Evolutionary conservation across 1,140 invertebrate genomes (phyloP), one percentile per base, ranked within the genome.

Genomic region (Dermatophagoides farinae): DNA sequence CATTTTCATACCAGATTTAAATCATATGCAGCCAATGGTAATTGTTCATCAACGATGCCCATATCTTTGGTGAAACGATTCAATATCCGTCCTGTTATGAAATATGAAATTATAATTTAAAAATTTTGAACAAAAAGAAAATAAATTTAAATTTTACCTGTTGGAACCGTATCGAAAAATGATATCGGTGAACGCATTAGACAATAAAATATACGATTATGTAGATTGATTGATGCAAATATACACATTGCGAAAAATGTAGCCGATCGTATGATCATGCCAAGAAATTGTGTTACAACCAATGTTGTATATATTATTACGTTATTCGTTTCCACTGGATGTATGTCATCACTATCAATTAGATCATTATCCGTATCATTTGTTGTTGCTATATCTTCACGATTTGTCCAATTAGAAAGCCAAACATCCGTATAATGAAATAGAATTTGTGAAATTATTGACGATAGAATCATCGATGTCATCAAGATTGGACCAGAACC

Each of bases 91-190:
- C 77, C 66, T 65, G 47, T 43, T 16, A 23, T 18, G 20, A 23
- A 51, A 46, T n/a, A 5, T n/a, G 20, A n/a, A 10, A 46, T n/a
- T 43, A 11, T 43, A 11, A 43, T 10, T 43, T 11, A 43, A 43
- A 11, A 11, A 43, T n/a, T 43, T n/a, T 11, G 10, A 31, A 31
- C 2, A 31, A 31, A 31, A 31, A 31, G 31, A 31, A 31, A 8
- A 31, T 31, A 8, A 31, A 43, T 18, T 22, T n/a, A n/a, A n/a
- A n/a, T 49, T 16, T 37, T 61, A 50, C 41, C 76, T 52, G 79
- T 78, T 1, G 85, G 81, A 70, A 91, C 90, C 8, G 79, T 81
- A 64, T 88, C 87, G 71, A 92, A 93, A 71, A 92, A 93, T 12
- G 78, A 76, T 78, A 90, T 88, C 0, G 82, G 84, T 0, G 84